Evolutionary conservation across 2,113 vertebrate genomes (phyloP).

Genomic region (Lepisosteus osseus): DNA sequence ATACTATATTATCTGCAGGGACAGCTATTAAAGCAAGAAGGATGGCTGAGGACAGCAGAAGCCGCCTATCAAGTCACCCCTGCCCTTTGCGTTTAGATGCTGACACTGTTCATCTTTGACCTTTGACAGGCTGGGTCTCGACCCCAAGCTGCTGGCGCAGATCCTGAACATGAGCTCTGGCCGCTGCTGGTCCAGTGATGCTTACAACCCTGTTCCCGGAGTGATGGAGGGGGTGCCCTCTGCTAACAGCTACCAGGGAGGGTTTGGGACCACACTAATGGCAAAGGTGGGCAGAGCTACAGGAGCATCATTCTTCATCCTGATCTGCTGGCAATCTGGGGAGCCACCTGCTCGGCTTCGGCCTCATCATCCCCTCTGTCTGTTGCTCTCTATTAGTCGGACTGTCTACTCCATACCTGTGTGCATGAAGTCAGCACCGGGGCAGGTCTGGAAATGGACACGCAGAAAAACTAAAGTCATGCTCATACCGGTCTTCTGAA

Average conservation of each 20-base stretch:
- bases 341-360: too few relatives aligned
- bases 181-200: conserved; percentile 97
- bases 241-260: conserved; percentile 95
- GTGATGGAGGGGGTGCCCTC: conserved; percentile 98
- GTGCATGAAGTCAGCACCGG: too few relatives aligned
- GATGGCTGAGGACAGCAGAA: conserved; percentile 41
- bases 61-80: conserved; percentile 59
- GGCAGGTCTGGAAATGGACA: too few relatives aligned
- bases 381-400: too few relatives aligned
- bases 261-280: conserved; percentile 93
- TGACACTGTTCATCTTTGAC: conserved; percentile 67
- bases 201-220: conserved; percentile 96
- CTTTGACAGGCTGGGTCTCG: conserved; percentile 90
- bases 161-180: conserved; percentile 98
- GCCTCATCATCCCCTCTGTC: too few relatives aligned
- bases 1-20: conserved; percentile 67
- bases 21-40: conserved; percentile 58
- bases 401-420: too few relatives aligned
- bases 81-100: conserved; percentile 59
- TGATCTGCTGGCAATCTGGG: too few relatives aligned
- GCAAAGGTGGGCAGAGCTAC: conserved; percentile 75
- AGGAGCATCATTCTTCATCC: background rate
- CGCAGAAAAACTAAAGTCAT: too few relatives aligned
- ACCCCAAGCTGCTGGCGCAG: conserved; percentile 93
- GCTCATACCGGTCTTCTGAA: too few relatives aligned